Base-by-base conservation (phyloP, 2,888 invertebrate genomes). In the Aphidius colemani region DNA sequence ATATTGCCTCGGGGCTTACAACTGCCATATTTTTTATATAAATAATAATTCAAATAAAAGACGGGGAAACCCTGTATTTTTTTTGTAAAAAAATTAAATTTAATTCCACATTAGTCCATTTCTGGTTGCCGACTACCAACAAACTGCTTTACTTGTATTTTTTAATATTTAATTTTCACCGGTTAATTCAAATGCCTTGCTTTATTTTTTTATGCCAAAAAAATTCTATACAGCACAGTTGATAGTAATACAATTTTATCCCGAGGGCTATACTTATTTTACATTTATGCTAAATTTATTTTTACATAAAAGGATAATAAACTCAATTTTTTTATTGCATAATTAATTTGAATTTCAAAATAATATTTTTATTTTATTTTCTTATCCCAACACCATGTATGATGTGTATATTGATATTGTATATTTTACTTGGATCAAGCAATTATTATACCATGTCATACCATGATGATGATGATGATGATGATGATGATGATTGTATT, bases 171-270 rank as follows among this genome's bases (percentile, higher is more conserved):
- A 81, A 81, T 81, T 81, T 81, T 81, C 80, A 80, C 77, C 77
- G 72, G 73, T 81, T 18, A 18, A 81, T 79, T 80, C 77, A 81
- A 80, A 80, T 80, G 73, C 74, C 74, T 65, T 70, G 13, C 66
- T 60, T 66, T 18, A 2, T 18, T 18, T 18, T 40, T 61, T 61
- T 60, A 65, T 63, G 67, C 62, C 39, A 4, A 50, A 18, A 18
- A 18, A 18, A 18, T 18, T 18, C 13, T 18, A 18, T 18, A n/a
- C n/a, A 18, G 13, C 13, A 18, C 53, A 44, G 72, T 77, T 80
- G 81, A 82, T 81, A 81, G 78, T 78, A 79, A 80, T 81, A 81
- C 80, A 73, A 81, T 81, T 81, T 79, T 81, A 75, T 72, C 72
- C 72, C 30, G 30, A 5, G 3, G 30, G 30, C 30, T 68, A 69